Base-by-base conservation (phyloP, 2,113 vertebrate genomes). In the Spea bombifrons region DNA sequence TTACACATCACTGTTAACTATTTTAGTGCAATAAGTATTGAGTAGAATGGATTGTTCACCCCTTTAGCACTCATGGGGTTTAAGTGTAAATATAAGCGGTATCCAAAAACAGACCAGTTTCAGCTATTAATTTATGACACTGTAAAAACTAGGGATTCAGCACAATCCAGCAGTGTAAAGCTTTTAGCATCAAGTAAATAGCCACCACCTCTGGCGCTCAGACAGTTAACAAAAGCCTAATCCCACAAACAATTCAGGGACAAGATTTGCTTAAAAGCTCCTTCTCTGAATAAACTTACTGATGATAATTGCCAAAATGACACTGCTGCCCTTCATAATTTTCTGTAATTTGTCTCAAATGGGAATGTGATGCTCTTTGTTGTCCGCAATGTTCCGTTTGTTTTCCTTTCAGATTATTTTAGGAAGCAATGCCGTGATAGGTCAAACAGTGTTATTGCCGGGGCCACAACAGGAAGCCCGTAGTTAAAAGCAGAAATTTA, bases 331-430 rank as follows among this genome's bases (percentile, higher is more conserved):
- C 63, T 48, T 66, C 64, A 50, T 46, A 50, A 66, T 75, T 52
- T 66, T 66, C 73, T 65, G 30, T 66, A 44, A 75, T 75, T 75
- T 66, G 49, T 66, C 47, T 50, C 47, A 43, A 75, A 65, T 43
- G 47, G 43, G 10, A 47, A 49, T 8, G 15, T 69, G 16, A 66
- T 48, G 15, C 13, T 73, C 7, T n/a, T 3, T 52, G 44, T 66
- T 66, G 63, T 48, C 17, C 10, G 13, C 48, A 44, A 30, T 17
- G 48, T 30, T n/a, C 48, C 9, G 12, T 45, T 75, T 52, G 13
- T 64, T 47, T 66, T 52, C 63, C 59, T 48, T 64, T 64, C 15
- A 10, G 49, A 47, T 50, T 16, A 16, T 64, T 49, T 64, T 63
- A 63, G 57, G 8, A 13, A 52, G 64, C n/a, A 10, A 9, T 75